phyloP scores from a whole-genome alignment of 1,140 invertebrate species.

The Anastatus disparis region DNA sequence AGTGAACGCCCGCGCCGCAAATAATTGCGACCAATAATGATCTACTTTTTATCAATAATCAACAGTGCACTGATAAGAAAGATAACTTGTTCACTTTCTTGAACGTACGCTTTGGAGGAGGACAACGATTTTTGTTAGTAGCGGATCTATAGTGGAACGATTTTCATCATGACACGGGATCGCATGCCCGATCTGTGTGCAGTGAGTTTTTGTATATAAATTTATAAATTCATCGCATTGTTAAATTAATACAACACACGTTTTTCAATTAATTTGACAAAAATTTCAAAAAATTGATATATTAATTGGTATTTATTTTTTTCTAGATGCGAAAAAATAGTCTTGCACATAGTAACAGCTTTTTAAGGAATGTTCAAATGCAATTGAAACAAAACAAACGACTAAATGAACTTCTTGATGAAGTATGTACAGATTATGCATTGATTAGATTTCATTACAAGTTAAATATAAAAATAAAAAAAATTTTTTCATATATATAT shows the following conservation, averaged over 20 bases:
- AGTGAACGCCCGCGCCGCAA: background rate
- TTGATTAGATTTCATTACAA: background rate
- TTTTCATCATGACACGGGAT: slow-evolving; percentile 61
- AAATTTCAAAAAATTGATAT: too few species aligned
- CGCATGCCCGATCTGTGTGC: slow-evolving; percentile 60
- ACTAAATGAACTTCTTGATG: slow-evolving; percentile 58
- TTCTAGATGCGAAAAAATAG: slow-evolving; percentile 52
- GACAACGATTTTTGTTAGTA: slow-evolving; percentile 12
- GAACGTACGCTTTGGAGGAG: background rate
- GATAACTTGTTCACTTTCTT: slow-evolving; percentile 46
- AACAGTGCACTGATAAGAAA: slow-evolving; percentile 57
- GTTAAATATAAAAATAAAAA: slow-evolving; percentile 36
- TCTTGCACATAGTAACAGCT: slow-evolving; percentile 51
- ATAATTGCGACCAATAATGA: slow-evolving; percentile 21
- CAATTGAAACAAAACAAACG: slow-evolving; percentile 58
- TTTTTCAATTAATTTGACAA: too few species aligned
- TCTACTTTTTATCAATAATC: slow-evolving; percentile 47
- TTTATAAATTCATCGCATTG: too few species aligned
- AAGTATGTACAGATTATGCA: slow-evolving; percentile 56
- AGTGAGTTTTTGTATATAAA: slow-evolving; percentile 54
- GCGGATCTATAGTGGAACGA: slow-evolving; percentile 2
- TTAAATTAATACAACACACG: too few species aligned
- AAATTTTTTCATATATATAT: background rate
- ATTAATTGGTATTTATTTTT: slow-evolving; percentile 23
- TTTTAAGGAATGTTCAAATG: slow-evolving; percentile 56